Evolutionary conservation across 2,113 vertebrate genomes (phyloP).

Genomic region (Rhea americana): DNA sequence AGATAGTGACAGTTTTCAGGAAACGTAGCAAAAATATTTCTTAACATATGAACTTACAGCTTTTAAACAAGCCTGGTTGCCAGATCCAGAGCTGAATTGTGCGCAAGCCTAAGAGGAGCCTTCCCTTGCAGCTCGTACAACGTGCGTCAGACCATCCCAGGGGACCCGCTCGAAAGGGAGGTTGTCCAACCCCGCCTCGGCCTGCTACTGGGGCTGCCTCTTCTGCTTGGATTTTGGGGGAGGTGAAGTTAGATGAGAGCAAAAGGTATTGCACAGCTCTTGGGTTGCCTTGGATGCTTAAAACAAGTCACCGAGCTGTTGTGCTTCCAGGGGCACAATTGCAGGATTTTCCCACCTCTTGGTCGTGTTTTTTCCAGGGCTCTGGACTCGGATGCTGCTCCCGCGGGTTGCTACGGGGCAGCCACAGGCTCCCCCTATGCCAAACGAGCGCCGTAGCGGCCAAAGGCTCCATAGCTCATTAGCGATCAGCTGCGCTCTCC

Average conservation of each 20-base stretch:
- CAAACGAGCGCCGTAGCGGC: neutral
- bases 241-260: neutral
- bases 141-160: accelerated
- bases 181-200: neutral
- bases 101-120: neutral
- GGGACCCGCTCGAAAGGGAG: neutral
- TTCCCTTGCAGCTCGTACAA: neutral
- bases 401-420: accelerated
- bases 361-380: accelerated
- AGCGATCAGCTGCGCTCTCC: conserved; percentile 35
- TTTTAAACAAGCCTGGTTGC: neutral
- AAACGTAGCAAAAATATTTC: neutral
- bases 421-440: accelerated
- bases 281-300: neutral
- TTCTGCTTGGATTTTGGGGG: neutral
- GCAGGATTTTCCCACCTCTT: neutral
- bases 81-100: neutral
- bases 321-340: neutral
- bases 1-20: neutral
- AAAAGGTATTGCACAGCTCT: neutral
- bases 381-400: neutral
- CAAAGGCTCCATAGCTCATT: conserved; percentile 29
- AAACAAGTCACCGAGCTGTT: neutral
- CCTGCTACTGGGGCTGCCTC: neutral
- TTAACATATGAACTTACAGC: neutral